These are phyloP conservation scores for Taeniopygia guttata DNA, from an alignment of 2,797 vertebrate species.

Conservation along the genomic window DNA sequence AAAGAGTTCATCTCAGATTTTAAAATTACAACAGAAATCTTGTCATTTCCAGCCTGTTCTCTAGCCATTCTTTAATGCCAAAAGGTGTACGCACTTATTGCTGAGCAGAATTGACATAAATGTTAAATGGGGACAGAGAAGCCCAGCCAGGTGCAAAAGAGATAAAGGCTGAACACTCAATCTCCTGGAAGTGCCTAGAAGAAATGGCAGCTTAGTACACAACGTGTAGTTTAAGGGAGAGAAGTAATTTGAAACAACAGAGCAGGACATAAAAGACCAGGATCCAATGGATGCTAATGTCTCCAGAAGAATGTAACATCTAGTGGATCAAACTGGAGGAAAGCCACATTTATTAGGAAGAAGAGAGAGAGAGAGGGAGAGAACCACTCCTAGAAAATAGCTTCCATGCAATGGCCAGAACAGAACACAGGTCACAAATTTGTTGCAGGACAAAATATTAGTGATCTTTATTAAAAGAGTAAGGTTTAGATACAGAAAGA, in stretches of 20 bases:
- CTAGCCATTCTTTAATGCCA: background rate
- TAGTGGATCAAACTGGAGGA: background rate
- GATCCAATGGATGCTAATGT: background rate
- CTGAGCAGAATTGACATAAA: background rate
- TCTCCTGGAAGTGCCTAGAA: background rate
- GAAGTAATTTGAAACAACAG: background rate
- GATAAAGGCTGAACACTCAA: background rate
- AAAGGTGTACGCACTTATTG: background rate
- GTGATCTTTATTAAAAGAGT: slow-evolving; percentile 17
- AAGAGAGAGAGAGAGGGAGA: background rate
- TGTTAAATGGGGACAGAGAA: background rate
- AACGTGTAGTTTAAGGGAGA: background rate
- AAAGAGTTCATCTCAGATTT: background rate
- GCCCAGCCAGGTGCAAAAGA: background rate
- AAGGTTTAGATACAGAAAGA: background rate
- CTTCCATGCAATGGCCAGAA: background rate
- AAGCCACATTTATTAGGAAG: background rate
- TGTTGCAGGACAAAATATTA: background rate
- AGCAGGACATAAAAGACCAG: background rate
- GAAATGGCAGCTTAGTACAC: background rate
- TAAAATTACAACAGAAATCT: background rate
- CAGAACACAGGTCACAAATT: background rate
- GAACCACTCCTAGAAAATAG: background rate
- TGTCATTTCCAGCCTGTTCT: background rate
- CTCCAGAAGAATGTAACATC: background rate